Base-by-base conservation (phyloP, 1,140 invertebrate species). In the Brachionus manjavacas region DNA sequence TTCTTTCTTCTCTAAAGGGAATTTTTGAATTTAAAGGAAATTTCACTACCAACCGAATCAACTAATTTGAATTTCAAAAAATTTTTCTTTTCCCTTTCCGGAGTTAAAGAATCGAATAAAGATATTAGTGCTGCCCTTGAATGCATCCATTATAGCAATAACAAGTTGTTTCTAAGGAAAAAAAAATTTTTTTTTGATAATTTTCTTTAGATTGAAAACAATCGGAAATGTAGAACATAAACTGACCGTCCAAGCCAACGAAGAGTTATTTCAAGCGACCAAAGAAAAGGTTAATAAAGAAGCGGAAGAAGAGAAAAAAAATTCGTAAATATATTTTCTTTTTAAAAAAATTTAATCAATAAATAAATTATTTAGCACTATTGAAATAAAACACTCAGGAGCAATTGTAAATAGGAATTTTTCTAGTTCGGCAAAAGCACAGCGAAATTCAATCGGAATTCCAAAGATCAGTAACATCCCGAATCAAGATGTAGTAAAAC, bases 241-340 rank as follows among this genome's bases (percentile, higher is more conserved):
- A 41, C 16, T 85, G 12, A 84, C 84, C 7, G 81, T 85, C 8
- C 55, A 64, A 55, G 84, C 84, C 8, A 85, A 79, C 7, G 84
- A 85, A 41, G 84, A 85, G 43, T 55, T 84, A 6, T 85, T 83
- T 83, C 84, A 85, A 84, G 55, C 84, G 4, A 85, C 84, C 9
- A 83, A 70, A 84, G 84, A 85, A 23, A 85, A 85, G 52, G 78
- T 84, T 8, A 80, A 35, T 14, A 72, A 43, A n/a, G 66, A 49
- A 14, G 72, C 35, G 7, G 72, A 85, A 49, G 84, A 85, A 72
- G 84, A 55, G n/a, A 84, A 84, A 80, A 85, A 85, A 64, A 84
- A 85, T 31, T 85, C 76, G 84, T 85, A 72, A 64, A 43, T 2
- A n/a, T 39, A 28, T 41, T 20, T 49, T 23, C n/a, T 12, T 25